phyloP scores from a whole-genome alignment of 2,113 vertebrate species.

The Archocentrus centrarchus region DNA sequence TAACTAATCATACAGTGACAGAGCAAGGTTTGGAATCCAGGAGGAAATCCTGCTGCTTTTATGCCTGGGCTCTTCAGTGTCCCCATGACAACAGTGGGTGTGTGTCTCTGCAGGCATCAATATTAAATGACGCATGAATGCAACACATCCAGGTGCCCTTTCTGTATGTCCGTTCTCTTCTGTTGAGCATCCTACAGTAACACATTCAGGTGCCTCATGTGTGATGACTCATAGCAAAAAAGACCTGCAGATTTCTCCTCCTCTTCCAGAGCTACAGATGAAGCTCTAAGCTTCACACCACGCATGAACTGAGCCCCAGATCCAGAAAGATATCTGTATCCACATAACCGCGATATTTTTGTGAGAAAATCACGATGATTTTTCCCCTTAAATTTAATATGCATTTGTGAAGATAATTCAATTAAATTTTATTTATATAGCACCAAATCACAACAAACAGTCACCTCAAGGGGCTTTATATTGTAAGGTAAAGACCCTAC shows the following conservation, averaged over 20 bases:
- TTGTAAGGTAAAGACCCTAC: too few relatives aligned
- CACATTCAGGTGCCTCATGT: slow-evolving; percentile 43
- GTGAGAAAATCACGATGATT: too few relatives aligned
- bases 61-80: background rate
- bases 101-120: background rate
- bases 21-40: background rate
- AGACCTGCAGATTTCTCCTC: slow-evolving; percentile 17
- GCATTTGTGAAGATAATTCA: too few relatives aligned
- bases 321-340: too few relatives aligned
- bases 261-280: background rate
- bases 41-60: slow-evolving; percentile 1
- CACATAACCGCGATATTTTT: too few relatives aligned
- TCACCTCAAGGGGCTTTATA: too few relatives aligned
- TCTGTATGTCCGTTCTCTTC: background rate
- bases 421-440: too few relatives aligned
- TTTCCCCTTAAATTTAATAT: too few relatives aligned
- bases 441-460: too few relatives aligned
- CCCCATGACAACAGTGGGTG: background rate
- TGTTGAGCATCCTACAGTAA: slow-evolving; percentile 13
- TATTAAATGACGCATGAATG: background rate
- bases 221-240: slow-evolving; percentile 71
- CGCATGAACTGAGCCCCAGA: too few relatives aligned
- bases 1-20: background rate
- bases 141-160: background rate
- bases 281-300: background rate